Evolutionary conservation across 1,140 invertebrate species (phyloP).

Genomic region (Panagrolaimus sp.): DNA sequence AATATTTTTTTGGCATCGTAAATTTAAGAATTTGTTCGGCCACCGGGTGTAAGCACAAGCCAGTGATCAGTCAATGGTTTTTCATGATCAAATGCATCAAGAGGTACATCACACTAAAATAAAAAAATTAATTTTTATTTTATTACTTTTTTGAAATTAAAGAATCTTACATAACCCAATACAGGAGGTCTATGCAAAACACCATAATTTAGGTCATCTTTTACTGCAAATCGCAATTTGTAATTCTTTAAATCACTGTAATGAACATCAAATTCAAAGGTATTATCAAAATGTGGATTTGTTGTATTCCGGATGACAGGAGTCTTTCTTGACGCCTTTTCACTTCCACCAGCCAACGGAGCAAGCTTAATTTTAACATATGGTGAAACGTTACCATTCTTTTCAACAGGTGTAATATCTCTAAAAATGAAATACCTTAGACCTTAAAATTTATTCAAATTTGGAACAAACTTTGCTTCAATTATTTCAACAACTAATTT

Average conservation of each 20-base stretch:
- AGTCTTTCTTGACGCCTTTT: conserved; percentile 40
- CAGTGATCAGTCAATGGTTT: too few relatives aligned
- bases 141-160: too few relatives aligned
- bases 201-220: conserved; percentile 53
- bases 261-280: conserved; percentile 49
- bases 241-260: conserved; percentile 45
- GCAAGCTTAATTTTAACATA: conserved; percentile 43
- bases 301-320: conserved; percentile 37
- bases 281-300: conserved; percentile 50
- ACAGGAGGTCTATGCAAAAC: conserved; percentile 44
- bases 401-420: conserved; percentile 37
- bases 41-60: too few relatives aligned
- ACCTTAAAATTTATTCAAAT: too few relatives aligned
- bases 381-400: conserved; percentile 39
- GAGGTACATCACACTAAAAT: too few relatives aligned
- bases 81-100: too few relatives aligned
- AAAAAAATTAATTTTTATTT: too few relatives aligned
- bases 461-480: too few relatives aligned
- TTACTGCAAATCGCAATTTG: conserved; percentile 46
- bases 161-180: conserved; percentile 42
- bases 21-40: too few relatives aligned
- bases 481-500: conserved; percentile 42
- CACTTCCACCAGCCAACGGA: conserved; percentile 24
- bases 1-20: too few relatives aligned
- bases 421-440: conserved; percentile 13